Conservation (phyloP, 1,140 invertebrate species). For the Spodoptera frugiperda region DNA sequence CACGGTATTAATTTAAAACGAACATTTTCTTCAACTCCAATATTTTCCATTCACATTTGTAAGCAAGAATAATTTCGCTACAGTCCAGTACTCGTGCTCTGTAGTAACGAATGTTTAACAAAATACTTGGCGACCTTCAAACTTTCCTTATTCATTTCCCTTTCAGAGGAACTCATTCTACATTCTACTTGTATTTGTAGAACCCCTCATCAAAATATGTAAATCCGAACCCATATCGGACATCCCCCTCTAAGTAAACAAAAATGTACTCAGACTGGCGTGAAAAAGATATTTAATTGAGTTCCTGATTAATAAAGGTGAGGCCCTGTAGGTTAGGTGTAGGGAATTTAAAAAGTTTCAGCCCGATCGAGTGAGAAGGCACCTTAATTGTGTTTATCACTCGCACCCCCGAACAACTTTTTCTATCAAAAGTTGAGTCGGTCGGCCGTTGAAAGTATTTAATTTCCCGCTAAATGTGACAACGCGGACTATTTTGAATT, state of each 20-base stretch:
- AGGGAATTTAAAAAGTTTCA: conserved; percentile 48
- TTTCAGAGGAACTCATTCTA: conserved; percentile 28
- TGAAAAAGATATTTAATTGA: conserved; percentile 50
- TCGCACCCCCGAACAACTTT: conserved; percentile 50
- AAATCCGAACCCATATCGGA: conserved; percentile 22
- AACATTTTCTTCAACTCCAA: no score
- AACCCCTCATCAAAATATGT: conserved; percentile 45
- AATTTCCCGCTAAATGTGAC: conserved; percentile 51
- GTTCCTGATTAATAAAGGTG: conserved; percentile 43
- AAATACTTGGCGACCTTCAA: conserved; percentile 5
- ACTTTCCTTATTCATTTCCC: conserved; percentile 37
- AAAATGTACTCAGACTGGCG: conserved; percentile 43
- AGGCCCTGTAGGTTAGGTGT: conserved; percentile 32
- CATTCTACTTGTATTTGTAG: conserved; percentile 38
- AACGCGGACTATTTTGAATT: conserved; percentile 45
- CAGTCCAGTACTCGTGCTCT: no score
- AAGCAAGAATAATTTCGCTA: neutral
- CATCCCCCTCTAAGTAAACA: conserved; percentile 42
- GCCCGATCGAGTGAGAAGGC: conserved; percentile 37
- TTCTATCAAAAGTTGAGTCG: conserved; percentile 57
- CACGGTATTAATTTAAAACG: no score
- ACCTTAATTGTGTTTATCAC: conserved; percentile 55
- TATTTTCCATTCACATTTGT: neutral
- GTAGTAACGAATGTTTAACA: neutral
- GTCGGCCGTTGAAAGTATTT: conserved; percentile 50